A percentile compares a stretch with the other conserved stretches of the same genome.
phyloP scores from a whole-genome alignment of 1,140 invertebrate genomes.

The Pteromalus puparum region DNA sequence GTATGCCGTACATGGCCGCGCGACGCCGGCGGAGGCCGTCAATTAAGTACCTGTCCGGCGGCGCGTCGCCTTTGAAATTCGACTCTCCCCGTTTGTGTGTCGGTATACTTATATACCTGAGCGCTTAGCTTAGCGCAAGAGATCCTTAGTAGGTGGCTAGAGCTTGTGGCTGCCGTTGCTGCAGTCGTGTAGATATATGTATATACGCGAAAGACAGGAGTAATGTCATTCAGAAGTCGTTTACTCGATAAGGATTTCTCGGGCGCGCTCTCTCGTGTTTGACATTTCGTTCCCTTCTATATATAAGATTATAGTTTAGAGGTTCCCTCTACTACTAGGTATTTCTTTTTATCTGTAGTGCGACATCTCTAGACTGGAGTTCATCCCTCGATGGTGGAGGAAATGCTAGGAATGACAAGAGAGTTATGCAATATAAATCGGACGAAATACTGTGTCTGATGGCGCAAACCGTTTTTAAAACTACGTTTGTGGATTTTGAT shows the following conservation, averaged over 20 bases:
- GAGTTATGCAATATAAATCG: no score
- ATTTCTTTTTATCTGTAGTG: no score
- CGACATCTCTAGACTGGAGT: no score
- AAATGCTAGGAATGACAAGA: no score
- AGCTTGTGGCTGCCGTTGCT: background rate
- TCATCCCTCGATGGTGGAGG: no score
- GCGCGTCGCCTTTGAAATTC: constrained; percentile 44
- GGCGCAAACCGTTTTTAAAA: no score
- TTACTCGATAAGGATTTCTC: constrained; percentile 33
- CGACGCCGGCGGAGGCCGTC: constrained; percentile 12
- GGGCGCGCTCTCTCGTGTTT: background rate
- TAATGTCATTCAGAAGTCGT: constrained; percentile 23
- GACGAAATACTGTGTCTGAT: no score
- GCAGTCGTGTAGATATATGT: background rate
- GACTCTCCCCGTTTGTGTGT: constrained; percentile 1
- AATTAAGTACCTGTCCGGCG: constrained; percentile 49
- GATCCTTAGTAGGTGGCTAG: background rate
- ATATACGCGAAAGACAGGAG: background rate
- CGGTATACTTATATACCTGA: background rate
- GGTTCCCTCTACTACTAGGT: no score
- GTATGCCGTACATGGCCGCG: background rate
- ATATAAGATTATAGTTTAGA: background rate
- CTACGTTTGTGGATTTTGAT: no score
- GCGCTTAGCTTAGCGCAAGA: background rate
- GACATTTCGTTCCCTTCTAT: background rate